Percentiles rank a stretch among this genome's conserved stretches.
Conservation (phyloP, 2,888 invertebrate species). For the Lutraria lutraria region DNA sequence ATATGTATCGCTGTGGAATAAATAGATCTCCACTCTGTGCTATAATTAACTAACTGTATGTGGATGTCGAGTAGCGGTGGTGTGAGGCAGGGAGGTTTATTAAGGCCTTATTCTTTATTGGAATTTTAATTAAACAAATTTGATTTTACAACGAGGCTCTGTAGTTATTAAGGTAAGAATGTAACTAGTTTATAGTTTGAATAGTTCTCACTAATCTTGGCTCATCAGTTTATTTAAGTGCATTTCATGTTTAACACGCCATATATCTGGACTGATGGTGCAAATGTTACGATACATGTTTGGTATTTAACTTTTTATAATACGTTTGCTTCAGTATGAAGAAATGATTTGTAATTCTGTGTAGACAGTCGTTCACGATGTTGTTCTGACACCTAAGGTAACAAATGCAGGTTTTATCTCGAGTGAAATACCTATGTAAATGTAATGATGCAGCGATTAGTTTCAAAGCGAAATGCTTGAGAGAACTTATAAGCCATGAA, state of each 20-base stretch:
- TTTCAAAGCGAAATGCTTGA: background rate
- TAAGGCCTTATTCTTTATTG: background rate
- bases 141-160: conserved; percentile 11
- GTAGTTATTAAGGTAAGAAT: background rate
- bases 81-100: background rate
- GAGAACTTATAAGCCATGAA: conserved; percentile 10
- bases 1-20: conserved; percentile 10
- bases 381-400: background rate
- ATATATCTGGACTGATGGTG: background rate
- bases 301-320: background rate
- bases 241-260: background rate
- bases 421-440: background rate
- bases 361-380: background rate
- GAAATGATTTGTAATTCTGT: background rate
- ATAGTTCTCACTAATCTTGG: background rate
- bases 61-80: background rate
- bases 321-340: background rate
- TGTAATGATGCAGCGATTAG: background rate
- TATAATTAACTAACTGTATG: background rate
- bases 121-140: background rate
- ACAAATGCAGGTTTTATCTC: background rate
- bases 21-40: background rate
- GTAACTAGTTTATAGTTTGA: background rate
- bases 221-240: background rate
- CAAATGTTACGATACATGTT: background rate